These are phyloP conservation scores for Kryptopterus vitreolus DNA, from an alignment of 2,797 vertebrate genomes.

Conservation along the genomic window DNA sequence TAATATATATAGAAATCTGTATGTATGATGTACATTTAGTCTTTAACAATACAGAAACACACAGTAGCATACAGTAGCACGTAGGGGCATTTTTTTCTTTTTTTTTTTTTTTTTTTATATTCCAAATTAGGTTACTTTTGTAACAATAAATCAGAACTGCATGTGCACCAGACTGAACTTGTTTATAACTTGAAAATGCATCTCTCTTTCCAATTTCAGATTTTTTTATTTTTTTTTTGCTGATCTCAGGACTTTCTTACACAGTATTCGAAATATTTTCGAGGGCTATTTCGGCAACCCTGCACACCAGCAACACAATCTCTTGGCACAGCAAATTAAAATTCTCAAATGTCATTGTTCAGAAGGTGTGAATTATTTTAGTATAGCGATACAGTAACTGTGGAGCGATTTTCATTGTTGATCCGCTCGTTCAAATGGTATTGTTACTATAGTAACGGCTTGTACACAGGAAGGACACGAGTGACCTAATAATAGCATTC, in stretches of 20 bases:
- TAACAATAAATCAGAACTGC: not conserved
- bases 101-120: not conserved
- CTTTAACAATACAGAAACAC: not conserved
- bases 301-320: not conserved
- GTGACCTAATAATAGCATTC: too few relatives aligned
- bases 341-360: not conserved
- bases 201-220: not conserved
- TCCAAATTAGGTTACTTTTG: not conserved
- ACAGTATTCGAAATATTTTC: not conserved
- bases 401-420: not conserved
- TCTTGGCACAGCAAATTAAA: not conserved
- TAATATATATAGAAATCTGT: too few relatives aligned
- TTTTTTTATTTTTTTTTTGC: not conserved
- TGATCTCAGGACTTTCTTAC: not conserved
- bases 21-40: not conserved
- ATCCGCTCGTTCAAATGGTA: not conserved
- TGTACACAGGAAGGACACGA: not conserved
- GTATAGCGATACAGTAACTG: not conserved
- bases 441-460: not conserved
- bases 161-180: not conserved
- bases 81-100: not conserved
- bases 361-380: not conserved
- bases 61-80: not conserved
- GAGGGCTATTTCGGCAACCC: not conserved
- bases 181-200: not conserved